A percentile compares a stretch with the other conserved stretches of the same genome.
Conservation (phyloP, 2,113 vertebrate genomes). For the Panurus biarmicus region DNA sequence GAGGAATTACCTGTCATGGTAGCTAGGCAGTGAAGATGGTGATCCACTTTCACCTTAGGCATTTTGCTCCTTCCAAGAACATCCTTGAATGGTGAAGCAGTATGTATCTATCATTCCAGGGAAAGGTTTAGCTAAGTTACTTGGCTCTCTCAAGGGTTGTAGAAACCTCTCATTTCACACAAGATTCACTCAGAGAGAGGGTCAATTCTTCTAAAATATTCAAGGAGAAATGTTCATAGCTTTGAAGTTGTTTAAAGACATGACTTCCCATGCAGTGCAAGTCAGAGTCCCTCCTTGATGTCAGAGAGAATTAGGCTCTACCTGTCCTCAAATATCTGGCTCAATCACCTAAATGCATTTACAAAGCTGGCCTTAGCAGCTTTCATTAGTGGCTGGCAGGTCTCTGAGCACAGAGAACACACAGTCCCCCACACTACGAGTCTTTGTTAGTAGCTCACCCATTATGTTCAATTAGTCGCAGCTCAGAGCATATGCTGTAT, state of each 20-base stretch:
- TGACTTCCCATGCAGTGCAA: neutral
- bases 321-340: neutral
- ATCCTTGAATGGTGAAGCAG: neutral
- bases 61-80: neutral
- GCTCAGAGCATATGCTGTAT: neutral
- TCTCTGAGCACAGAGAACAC: neutral
- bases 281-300: neutral
- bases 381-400: neutral
- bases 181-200: neutral
- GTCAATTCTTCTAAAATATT: neutral
- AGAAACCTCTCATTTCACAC: neutral
- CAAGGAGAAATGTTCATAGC: neutral
- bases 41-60: neutral
- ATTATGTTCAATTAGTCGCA: neutral
- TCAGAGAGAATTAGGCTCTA: neutral
- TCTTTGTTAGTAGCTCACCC: neutral
- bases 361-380: neutral
- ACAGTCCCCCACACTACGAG: neutral
- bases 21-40: neutral
- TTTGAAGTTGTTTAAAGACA: neutral
- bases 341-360: neutral
- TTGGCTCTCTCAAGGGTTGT: neutral
- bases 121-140: neutral
- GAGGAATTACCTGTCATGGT: neutral
- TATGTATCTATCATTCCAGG: neutral